Evolutionary conservation across 2,888 invertebrate genomes (phyloP), one percentile per base, ranked within the genome.

Genomic region (Altica lythri): DNA sequence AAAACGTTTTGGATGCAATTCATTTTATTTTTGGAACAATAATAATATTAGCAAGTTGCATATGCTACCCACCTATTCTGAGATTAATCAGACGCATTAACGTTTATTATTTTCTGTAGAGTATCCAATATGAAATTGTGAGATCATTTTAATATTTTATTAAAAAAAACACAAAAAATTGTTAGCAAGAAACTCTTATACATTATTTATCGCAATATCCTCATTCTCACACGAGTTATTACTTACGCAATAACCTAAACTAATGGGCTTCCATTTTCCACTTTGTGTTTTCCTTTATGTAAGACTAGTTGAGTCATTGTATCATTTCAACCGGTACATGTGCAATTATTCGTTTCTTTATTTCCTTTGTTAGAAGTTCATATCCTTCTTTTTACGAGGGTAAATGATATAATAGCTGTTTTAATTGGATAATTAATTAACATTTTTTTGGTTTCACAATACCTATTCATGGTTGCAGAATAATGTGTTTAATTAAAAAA

Each of bases 211-310:
- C n/a, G n/a, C n/a, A n/a, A n/a, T n/a, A n/a, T n/a, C n/a, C n/a
- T n/a, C n/a, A n/a, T n/a, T n/a, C n/a, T 29, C 12, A 30, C 30
- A 12, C 30, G 13, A 9, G 4, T 30, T 30, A 30, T 19, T 18
- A 13, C 2, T 2, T 12, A 38, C 19, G 19, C 18, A 19, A 38
- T 19, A 38, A 38, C 12, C 30, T 18, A 19, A 38, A 38, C 19
- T 38, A 38, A 38, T 38, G 38, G 38, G 10, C 12, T 19, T n/a
- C 10, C 38, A 38, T 19, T 38, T 38, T 38, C 38, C 38, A 38
- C 10, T 38, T 38, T 19, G 9, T 19, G 38, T 38, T 17, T 38
- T 19, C 38, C 38, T 38, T 38, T 38, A 38, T 19, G 12, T 19
- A 14, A 17, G 2, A 10, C 18, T 10, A 10, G 18, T 10, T 10